Percentiles rank a stretch among this genome's conserved stretches.
These are phyloP conservation scores for Balaeniceps rex DNA, from an alignment of 2,113 vertebrate genomes.

Conservation along the genomic window DNA sequence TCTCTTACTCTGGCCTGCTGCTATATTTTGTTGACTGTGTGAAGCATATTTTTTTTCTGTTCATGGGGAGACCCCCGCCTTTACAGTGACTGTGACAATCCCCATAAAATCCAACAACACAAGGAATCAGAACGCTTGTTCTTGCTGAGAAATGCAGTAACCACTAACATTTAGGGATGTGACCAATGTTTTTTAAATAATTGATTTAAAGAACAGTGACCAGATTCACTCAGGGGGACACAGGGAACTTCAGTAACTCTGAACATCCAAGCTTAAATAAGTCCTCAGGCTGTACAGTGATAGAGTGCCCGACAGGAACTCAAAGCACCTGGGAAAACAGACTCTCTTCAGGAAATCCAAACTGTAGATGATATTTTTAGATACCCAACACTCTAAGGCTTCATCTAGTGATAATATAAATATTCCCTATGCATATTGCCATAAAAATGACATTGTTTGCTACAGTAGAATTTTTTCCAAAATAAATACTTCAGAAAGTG, in stretches of 20 bases:
- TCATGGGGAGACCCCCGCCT: accelerated
- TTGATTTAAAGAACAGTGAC: background rate
- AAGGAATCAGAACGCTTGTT: background rate
- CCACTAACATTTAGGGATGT: background rate
- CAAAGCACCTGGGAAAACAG: background rate
- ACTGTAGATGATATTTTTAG: background rate
- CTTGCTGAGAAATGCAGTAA: background rate
- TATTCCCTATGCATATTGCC: background rate
- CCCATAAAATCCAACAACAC: background rate
- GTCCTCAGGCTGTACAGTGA: background rate
- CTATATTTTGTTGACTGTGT: background rate
- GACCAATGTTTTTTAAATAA: background rate
- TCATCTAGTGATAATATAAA: background rate
- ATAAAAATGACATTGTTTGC: background rate
- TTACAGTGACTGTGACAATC: background rate
- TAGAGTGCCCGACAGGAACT: background rate
- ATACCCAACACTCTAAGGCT: background rate
- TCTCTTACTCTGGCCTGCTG: background rate
- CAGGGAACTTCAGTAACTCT: background rate
- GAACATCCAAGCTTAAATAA: background rate
- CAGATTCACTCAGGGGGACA: background rate
- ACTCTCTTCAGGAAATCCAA: background rate
- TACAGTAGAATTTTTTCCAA: background rate
- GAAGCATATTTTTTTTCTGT: too few species aligned
- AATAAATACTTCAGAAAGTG: background rate